Evolutionary conservation across 2,888 invertebrate genomes (phyloP).

Genomic region (Ypsolopha scabrella): DNA sequence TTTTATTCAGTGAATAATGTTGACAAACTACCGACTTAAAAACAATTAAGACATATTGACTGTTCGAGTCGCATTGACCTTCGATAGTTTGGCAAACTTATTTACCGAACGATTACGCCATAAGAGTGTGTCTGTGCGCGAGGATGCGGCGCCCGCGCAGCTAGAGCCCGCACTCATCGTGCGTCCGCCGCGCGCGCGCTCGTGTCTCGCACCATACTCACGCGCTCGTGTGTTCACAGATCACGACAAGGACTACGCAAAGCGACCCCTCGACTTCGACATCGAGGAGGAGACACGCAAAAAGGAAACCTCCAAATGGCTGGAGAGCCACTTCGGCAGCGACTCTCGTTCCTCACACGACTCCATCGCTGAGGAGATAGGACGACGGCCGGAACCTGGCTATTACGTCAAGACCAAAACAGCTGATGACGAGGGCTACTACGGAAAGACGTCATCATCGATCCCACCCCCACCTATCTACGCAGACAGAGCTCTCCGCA

Average conservation of each 20-base stretch:
- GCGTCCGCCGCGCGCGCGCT: constrained; percentile 36
- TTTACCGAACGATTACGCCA: constrained; percentile 62
- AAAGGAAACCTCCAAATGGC: constrained; percentile 91
- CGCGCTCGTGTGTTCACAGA: constrained; percentile 67
- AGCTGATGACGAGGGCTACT: constrained; percentile 53
- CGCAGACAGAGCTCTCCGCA: constrained; percentile 57
- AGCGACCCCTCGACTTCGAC: constrained; percentile 86
- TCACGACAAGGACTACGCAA: constrained; percentile 80
- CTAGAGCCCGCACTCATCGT: constrained; percentile 23
- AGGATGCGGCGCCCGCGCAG: constrained; percentile 20
- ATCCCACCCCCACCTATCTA: constrained; percentile 56
- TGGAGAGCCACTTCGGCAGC: constrained; percentile 91
- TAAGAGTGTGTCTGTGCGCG: constrained; percentile 31
- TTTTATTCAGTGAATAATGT: constrained; percentile 46
- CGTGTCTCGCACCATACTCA: constrained; percentile 18
- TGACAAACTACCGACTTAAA: constrained; percentile 32
- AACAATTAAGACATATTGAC: constrained; percentile 34
- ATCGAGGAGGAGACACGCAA: constrained; percentile 91
- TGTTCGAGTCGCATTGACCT: constrained; percentile 60
- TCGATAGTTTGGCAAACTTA: constrained; percentile 62
- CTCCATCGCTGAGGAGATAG: constrained; percentile 76
- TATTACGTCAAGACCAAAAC: constrained; percentile 82
- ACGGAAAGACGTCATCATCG: constrained; percentile 50
- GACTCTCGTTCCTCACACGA: constrained; percentile 83
- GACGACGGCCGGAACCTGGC: constrained; percentile 73